These are phyloP conservation scores for Bemisia tabaci DNA, from an alignment of 1,140 invertebrate genomes.

Conservation along the genomic window DNA sequence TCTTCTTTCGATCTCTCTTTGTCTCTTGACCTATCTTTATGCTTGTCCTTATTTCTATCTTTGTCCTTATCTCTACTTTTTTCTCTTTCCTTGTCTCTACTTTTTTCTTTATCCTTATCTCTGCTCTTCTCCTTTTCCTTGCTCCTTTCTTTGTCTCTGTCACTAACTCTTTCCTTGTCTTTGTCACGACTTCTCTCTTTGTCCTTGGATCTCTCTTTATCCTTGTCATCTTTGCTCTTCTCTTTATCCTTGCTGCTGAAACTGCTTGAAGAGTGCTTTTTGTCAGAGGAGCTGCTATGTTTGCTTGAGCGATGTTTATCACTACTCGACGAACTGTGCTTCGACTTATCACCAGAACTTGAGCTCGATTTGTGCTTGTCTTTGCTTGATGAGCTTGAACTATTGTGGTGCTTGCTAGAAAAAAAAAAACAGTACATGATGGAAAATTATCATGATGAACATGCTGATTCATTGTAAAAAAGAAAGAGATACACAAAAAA, in stretches of 20 bases:
- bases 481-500: too few relatives aligned
- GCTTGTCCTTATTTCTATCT: background rate
- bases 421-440: too few relatives aligned
- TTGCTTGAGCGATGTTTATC: background rate
- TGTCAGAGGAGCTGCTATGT: background rate
- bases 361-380: background rate
- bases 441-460: too few relatives aligned
- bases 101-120: background rate
- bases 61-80: background rate
- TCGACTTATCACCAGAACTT: background rate
- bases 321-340: background rate
- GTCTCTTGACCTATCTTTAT: too few relatives aligned
- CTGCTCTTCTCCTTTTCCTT: conserved; percentile 1
- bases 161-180: background rate
- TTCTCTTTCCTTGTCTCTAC: background rate
- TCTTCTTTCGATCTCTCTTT: background rate
- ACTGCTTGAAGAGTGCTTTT: background rate
- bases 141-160: background rate
- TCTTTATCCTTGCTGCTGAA: background rate
- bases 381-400: background rate
- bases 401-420: background rate
- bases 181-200: background rate
- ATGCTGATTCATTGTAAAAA: too few relatives aligned
- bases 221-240: background rate
- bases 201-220: background rate